Evolutionary conservation across 2,888 invertebrate species (phyloP).

Genomic region (Archaeoteleia sp.): DNA sequence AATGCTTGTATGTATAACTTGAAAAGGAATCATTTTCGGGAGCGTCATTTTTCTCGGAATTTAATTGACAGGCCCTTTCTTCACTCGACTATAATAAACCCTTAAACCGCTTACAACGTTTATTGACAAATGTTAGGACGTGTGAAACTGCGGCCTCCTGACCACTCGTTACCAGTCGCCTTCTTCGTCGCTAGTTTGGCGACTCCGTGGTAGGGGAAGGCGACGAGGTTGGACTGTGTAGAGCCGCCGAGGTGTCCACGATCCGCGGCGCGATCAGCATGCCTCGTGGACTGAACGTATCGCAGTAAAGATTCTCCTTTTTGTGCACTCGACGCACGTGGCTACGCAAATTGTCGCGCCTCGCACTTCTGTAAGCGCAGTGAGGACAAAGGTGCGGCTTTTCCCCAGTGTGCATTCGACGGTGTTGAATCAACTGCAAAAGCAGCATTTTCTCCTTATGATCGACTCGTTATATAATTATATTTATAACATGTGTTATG

Average conservation of each 20-base stretch:
- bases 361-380: slow-evolving; percentile 77
- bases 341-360: slow-evolving; percentile 77
- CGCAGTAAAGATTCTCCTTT: slow-evolving; percentile 77
- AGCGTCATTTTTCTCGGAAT: neutral
- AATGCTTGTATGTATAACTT: too few relatives aligned
- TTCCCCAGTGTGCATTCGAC: slow-evolving; percentile 78
- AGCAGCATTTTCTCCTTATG: slow-evolving; percentile 22
- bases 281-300: slow-evolving; percentile 77
- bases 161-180: slow-evolving; percentile 16
- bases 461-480: too few relatives aligned
- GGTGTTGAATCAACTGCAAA: slow-evolving; percentile 76
- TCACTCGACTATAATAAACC: slow-evolving; percentile 29
- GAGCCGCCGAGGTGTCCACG: slow-evolving; percentile 43
- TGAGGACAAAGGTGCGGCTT: slow-evolving; percentile 78
- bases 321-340: slow-evolving; percentile 78
- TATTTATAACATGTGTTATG: too few relatives aligned
- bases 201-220: slow-evolving; percentile 65
- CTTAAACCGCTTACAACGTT: slow-evolving; percentile 53
- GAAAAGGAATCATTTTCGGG: too few relatives aligned
- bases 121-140: slow-evolving; percentile 56
- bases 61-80: slow-evolving; percentile 6
- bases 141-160: slow-evolving; percentile 39
- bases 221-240: slow-evolving; percentile 64
- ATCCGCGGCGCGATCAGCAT: slow-evolving; percentile 72
- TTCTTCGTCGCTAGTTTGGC: slow-evolving; percentile 61